These are phyloP conservation scores for Empidonax traillii DNA, from an alignment of 2,113 vertebrate genomes.

Conservation along the genomic window DNA sequence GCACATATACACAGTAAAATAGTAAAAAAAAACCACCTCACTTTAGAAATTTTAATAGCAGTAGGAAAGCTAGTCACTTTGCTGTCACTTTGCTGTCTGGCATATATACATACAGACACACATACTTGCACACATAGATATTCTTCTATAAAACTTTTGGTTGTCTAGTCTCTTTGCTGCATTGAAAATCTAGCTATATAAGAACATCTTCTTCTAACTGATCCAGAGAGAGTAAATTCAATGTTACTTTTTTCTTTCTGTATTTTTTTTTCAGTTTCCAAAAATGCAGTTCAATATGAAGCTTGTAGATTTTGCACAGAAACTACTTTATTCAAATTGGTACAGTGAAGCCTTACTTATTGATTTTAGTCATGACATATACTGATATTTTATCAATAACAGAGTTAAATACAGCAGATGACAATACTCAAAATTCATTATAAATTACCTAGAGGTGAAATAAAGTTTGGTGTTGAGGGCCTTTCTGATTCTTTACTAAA, in stretches of 20 bases:
- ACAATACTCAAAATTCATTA: background rate
- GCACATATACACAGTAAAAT: background rate
- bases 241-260: background rate
- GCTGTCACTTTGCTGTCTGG: background rate
- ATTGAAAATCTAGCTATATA: background rate
- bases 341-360: background rate
- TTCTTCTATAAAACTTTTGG: background rate
- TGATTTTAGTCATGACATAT: background rate
- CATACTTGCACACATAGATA: background rate
- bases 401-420: background rate
- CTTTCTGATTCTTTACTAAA: background rate
- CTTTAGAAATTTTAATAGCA: background rate
- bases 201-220: background rate
- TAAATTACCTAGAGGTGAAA: background rate
- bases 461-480: background rate
- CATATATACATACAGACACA: background rate
- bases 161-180: background rate
- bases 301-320: background rate
- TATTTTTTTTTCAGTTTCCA: background rate
- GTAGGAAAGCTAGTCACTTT: background rate
- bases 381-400: background rate
- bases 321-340: background rate
- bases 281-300: background rate
- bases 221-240: background rate
- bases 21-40: background rate